Percentiles rank a stretch among this genome's conserved stretches.
Conservation (phyloP, 2,797 vertebrate species). For the Austrolebias charrua region DNA sequence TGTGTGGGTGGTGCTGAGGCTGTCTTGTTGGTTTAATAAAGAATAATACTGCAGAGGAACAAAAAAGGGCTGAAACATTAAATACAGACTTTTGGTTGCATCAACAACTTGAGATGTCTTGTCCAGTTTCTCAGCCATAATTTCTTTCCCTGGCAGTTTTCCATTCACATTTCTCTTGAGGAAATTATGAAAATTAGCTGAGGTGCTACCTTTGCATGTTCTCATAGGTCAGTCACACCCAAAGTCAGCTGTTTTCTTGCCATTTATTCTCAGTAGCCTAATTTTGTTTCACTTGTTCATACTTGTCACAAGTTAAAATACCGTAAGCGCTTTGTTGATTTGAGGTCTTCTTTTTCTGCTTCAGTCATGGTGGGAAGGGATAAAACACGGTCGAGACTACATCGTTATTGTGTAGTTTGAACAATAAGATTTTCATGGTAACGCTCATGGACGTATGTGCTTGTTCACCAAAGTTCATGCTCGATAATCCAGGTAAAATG, state of each 20-base stretch:
- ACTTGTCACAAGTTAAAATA: neutral
- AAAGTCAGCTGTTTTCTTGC: neutral
- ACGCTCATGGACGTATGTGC: no score
- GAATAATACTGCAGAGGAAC: neutral
- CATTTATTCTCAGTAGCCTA: neutral
- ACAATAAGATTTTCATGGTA: neutral
- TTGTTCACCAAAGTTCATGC: no score
- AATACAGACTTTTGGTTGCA: neutral
- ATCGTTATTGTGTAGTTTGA: neutral
- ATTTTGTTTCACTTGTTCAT: neutral
- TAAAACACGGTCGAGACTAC: no score
- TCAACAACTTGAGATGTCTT: neutral
- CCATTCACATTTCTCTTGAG: neutral
- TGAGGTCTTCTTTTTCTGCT: neutral
- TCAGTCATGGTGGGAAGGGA: neutral
- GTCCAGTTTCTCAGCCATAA: neutral
- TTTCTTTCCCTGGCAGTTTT: neutral
- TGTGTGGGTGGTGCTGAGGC: no score
- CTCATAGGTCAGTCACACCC: no score
- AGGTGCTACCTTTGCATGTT: neutral
- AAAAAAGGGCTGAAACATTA: neutral
- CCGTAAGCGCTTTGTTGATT: no score
- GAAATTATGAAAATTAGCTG: neutral
- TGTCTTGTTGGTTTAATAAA: neutral
- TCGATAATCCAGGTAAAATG: no score